A percentile compares a stretch with the other conserved stretches of the same genome.
Conservation (phyloP, 2,888 invertebrate genomes). For the Platycnemis pennipes region DNA sequence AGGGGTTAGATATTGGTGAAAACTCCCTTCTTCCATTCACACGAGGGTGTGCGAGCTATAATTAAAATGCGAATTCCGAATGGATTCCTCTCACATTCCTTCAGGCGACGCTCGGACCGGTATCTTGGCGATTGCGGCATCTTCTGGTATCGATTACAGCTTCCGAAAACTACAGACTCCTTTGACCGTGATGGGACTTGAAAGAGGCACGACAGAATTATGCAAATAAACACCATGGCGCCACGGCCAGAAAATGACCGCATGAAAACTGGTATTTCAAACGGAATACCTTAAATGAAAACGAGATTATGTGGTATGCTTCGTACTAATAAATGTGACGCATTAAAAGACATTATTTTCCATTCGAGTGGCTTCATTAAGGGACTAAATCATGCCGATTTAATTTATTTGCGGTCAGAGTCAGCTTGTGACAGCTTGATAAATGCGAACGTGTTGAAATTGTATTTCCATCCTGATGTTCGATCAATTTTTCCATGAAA, state of each 20-base stretch:
- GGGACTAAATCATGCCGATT: neutral
- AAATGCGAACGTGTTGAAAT: neutral
- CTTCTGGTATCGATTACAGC: conserved; percentile 54
- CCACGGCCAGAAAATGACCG: neutral
- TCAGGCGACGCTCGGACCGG: conserved; percentile 26
- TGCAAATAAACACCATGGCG: conserved; percentile 18
- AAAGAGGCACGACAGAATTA: conserved; percentile 43
- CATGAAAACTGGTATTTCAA: conserved; percentile 3
- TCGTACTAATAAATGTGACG: neutral
- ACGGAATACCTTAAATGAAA: neutral
- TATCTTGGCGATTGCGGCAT: conserved; percentile 38
- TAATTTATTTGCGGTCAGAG: neutral
- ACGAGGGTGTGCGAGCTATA: conserved; percentile 6
- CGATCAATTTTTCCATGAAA: too few species aligned
- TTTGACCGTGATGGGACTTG: neutral
- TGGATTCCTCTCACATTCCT: conserved; percentile 56
- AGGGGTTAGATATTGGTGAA: conserved; percentile 28
- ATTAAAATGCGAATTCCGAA: conserved; percentile 55
- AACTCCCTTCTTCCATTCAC: neutral
- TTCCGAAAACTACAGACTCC: conserved; percentile 50
- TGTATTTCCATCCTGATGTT: neutral
- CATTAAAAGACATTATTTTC: neutral
- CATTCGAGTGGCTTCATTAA: neutral
- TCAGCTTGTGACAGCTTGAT: neutral
- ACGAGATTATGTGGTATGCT: neutral